Conservation (phyloP, 1,140 invertebrate genomes). For the Sarcophaga peregrina region DNA sequence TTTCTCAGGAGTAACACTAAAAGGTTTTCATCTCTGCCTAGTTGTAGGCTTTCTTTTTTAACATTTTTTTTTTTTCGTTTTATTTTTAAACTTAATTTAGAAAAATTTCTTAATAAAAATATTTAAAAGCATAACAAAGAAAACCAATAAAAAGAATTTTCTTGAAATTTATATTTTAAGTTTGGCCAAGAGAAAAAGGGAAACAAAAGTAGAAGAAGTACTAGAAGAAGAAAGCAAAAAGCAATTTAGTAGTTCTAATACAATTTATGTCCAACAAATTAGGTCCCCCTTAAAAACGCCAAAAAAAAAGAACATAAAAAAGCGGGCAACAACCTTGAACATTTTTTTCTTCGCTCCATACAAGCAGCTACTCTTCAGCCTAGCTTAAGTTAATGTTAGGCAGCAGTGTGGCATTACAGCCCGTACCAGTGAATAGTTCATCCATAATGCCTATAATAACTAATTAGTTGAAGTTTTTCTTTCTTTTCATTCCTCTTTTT, state of each 20-base stretch:
- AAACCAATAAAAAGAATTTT: not conserved
- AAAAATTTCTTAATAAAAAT: not conserved
- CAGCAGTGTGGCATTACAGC: too few species aligned
- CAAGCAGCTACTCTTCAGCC: too few species aligned
- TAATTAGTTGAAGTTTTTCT: conserved; percentile 13
- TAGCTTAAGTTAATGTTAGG: too few species aligned
- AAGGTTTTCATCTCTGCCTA: conserved; percentile 3
- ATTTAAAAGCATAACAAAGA: not conserved
- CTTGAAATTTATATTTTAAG: not conserved
- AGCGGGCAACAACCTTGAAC: too few species aligned
- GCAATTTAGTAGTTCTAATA: too few species aligned
- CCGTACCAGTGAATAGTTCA: not conserved
- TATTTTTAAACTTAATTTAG: not conserved
- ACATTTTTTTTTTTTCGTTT: not conserved
- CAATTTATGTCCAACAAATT: too few species aligned
- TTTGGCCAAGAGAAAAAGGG: too few species aligned
- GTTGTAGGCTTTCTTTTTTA: not conserved
- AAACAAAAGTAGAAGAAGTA: too few species aligned
- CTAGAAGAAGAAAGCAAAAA: too few species aligned
- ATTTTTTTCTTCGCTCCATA: too few species aligned
- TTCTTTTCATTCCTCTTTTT: not conserved
- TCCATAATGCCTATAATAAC: conserved; percentile 21
- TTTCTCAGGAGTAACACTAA: conserved; percentile 5
- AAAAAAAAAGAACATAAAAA: too few species aligned
- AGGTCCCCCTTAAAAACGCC: too few species aligned